These are phyloP conservation scores for Drosophila teissieri DNA, from an alignment of 1,140 invertebrate species.

Conservation along the genomic window DNA sequence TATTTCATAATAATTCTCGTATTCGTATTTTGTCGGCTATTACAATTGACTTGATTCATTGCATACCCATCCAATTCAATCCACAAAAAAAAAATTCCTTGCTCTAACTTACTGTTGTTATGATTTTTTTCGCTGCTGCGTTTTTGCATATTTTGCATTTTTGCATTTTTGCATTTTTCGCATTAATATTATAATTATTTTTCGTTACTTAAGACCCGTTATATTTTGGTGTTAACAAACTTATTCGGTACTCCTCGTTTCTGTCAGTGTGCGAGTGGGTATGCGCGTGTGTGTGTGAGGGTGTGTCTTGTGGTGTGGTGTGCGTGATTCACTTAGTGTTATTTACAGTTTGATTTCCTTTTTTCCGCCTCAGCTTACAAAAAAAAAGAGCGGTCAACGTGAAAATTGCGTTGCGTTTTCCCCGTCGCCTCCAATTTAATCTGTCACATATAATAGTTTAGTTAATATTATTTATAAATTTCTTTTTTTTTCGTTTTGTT, in stretches of 20 bases:
- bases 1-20: slow-evolving; percentile 33
- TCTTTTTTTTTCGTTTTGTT: slow-evolving; percentile 19
- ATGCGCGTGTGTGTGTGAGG: slow-evolving; percentile 4
- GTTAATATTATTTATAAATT: slow-evolving; percentile 47
- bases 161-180: background rate
- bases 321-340: slow-evolving; percentile 61
- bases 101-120: slow-evolving; percentile 52
- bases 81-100: slow-evolving; percentile 50
- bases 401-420: slow-evolving; percentile 1
- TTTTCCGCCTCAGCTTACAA: slow-evolving; percentile 24
- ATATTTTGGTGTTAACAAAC: slow-evolving; percentile 70
- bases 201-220: slow-evolving; percentile 73
- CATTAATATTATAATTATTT: background rate
- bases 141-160: background rate
- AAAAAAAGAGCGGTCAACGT: slow-evolving; percentile 21
- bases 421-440: slow-evolving; percentile 7
- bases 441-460: slow-evolving; percentile 24
- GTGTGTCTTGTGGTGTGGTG: slow-evolving; percentile 24
- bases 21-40: slow-evolving; percentile 34
- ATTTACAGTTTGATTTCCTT: slow-evolving; percentile 64
- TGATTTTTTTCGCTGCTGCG: background rate
- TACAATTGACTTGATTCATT: slow-evolving; percentile 70
- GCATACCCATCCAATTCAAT: slow-evolving; percentile 27
- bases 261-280: slow-evolving; percentile 10
- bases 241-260: slow-evolving; percentile 54